Conservation (phyloP, 2,113 vertebrate species). For the Egretta garzetta region DNA sequence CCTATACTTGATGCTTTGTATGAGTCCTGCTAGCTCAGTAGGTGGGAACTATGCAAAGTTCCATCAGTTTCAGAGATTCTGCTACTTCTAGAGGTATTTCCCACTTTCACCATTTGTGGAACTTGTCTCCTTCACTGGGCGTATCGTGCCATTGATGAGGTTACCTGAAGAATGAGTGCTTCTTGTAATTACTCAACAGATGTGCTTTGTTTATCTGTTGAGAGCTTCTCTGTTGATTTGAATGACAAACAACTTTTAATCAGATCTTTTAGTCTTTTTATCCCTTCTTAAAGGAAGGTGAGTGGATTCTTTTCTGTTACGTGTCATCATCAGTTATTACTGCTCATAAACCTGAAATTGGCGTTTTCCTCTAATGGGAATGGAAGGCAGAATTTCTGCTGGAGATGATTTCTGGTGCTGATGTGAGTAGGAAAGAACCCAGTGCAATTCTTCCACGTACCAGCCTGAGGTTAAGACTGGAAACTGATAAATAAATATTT, state of each 20-base stretch:
- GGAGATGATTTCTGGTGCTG: neutral
- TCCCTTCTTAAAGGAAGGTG: neutral
- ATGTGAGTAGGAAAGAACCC: neutral
- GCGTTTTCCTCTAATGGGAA: neutral
- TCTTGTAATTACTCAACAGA: neutral
- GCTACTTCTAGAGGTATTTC: neutral
- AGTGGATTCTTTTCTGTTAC: neutral
- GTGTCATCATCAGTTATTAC: neutral
- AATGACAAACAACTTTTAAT: neutral
- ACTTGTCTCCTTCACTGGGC: neutral
- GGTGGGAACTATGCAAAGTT: neutral
- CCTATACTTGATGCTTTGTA: neutral
- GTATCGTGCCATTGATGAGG: neutral
- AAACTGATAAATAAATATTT: constrained; percentile 12
- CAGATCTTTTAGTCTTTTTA: neutral
- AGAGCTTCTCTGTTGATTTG: constrained; percentile 21
- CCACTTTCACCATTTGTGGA: neutral
- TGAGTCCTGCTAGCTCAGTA: neutral
- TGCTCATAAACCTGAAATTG: neutral
- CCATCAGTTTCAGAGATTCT: neutral
- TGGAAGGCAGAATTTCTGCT: neutral
- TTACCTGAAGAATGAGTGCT: neutral
- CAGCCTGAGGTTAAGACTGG: constrained; percentile 40
- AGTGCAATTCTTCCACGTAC: neutral
- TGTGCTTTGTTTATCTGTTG: neutral